Percentiles rank a stretch among this genome's conserved stretches.
Evolutionary conservation across 1,140 invertebrate species (phyloP).

Genomic region (Stegodyphus dumicola): DNA sequence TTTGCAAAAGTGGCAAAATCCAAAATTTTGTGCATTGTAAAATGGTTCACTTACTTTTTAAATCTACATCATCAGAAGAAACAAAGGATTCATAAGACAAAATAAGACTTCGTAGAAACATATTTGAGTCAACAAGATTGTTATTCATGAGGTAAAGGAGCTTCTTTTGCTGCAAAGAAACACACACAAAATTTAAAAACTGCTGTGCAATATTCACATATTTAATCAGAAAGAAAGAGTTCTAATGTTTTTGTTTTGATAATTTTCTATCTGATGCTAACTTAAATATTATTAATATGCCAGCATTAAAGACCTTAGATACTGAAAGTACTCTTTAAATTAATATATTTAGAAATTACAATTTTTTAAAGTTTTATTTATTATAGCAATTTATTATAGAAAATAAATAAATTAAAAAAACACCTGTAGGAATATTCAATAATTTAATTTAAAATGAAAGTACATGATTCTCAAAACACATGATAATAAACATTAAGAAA

Average conservation of each 20-base stretch:
- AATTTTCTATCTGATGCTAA: background rate
- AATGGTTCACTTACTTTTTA: slow-evolving; percentile 22
- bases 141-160: slow-evolving; percentile 69
- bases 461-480: too few species aligned
- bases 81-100: slow-evolving; percentile 69
- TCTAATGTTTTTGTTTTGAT: background rate
- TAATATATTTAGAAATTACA: too few species aligned
- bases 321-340: too few species aligned
- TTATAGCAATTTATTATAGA: too few species aligned
- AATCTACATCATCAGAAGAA: slow-evolving; percentile 45
- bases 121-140: slow-evolving; percentile 71
- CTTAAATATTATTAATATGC: background rate
- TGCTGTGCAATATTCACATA: background rate
- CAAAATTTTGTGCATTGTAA: too few species aligned
- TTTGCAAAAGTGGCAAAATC: too few species aligned
- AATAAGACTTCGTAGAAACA: slow-evolving; percentile 70
- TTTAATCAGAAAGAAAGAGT: background rate
- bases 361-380: too few species aligned
- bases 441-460: too few species aligned
- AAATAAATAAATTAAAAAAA: too few species aligned
- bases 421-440: too few species aligned
- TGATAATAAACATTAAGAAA: too few species aligned
- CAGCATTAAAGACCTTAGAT: too few species aligned
- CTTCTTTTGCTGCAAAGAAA: slow-evolving; percentile 67
- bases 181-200: background rate